phyloP scores from a whole-genome alignment of 2,888 invertebrate species.

The Rhodophaea formosa region DNA sequence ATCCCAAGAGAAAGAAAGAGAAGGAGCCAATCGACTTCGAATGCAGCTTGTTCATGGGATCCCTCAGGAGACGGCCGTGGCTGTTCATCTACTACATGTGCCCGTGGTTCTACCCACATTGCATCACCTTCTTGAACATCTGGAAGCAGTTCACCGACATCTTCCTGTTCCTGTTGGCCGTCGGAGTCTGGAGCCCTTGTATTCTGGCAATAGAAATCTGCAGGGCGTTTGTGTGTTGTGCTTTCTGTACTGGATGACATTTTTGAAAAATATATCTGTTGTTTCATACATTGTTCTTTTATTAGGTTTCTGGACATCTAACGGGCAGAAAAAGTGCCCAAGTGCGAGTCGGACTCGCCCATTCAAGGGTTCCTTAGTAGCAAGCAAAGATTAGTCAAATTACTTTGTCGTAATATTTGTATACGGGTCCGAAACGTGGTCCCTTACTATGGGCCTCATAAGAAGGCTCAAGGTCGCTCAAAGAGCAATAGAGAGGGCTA shows the following conservation, averaged over 20 bases:
- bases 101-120: conserved; percentile 56
- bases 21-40: conserved; percentile 34
- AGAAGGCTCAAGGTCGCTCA: too few species aligned
- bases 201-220: conserved; percentile 47
- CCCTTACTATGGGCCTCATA: too few species aligned
- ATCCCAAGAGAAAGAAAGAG: conserved; percentile 12
- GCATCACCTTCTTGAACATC: conserved; percentile 37
- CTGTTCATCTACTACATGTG: conserved; percentile 43
- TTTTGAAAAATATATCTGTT: conserved; percentile 12
- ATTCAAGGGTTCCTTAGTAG: too few species aligned
- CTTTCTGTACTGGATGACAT: conserved; percentile 42
- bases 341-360: too few species aligned
- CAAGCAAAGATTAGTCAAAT: too few species aligned
- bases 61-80: conserved; percentile 45
- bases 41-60: conserved; percentile 48
- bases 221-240: conserved; percentile 45
- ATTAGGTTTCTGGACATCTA: too few species aligned
- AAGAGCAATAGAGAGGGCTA: too few species aligned
- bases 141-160: conserved; percentile 47
- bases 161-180: conserved; percentile 48
- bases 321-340: too few species aligned
- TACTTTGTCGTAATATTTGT: too few species aligned
- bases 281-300: too few species aligned
- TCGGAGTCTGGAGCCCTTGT: conserved; percentile 57
- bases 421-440: too few species aligned